These are phyloP conservation scores for Zaprionus vittiger DNA, from an alignment of 1,140 invertebrate species.

Conservation along the genomic window DNA sequence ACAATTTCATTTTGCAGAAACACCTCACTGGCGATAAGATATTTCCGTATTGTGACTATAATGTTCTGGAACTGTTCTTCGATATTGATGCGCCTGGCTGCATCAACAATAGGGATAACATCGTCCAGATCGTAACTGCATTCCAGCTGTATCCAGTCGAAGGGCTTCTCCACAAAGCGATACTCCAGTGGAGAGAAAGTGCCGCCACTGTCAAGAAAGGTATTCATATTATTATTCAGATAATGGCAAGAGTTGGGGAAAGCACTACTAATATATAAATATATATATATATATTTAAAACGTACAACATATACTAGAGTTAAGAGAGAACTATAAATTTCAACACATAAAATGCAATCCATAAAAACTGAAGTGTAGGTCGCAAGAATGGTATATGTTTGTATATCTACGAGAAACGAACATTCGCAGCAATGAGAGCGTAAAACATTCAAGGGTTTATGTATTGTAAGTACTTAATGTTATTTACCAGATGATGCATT, in stretches of 20 bases:
- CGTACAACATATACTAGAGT: constrained; percentile 29
- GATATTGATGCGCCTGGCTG: constrained; percentile 71
- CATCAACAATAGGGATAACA: constrained; percentile 69
- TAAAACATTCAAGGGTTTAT: constrained; percentile 51
- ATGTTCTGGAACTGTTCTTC: constrained; percentile 79
- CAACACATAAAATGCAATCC: constrained; percentile 50
- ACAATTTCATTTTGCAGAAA: constrained; percentile 74
- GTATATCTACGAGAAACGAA: constrained; percentile 27
- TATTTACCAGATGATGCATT: constrained; percentile 84
- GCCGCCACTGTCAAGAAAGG: constrained; percentile 57
- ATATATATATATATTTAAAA: not conserved
- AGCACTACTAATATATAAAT: constrained; percentile 25
- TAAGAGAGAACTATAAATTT: constrained; percentile 32
- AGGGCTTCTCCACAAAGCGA: constrained; percentile 76
- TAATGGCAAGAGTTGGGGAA: not conserved
- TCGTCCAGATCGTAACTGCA: constrained; percentile 77
- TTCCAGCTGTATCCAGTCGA: constrained; percentile 78
- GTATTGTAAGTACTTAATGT: constrained; percentile 55
- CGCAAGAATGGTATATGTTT: constrained; percentile 1
- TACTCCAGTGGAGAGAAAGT: constrained; percentile 71
- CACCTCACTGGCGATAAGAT: constrained; percentile 72
- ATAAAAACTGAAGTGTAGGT: constrained; percentile 29
- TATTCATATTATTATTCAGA: not conserved
- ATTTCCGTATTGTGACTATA: constrained; percentile 65
- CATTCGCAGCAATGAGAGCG: constrained; percentile 28